A percentile compares a stretch with the other conserved stretches of the same genome.
Evolutionary conservation across 2,113 vertebrate genomes (phyloP).

Genomic region (Clupea harengus): DNA sequence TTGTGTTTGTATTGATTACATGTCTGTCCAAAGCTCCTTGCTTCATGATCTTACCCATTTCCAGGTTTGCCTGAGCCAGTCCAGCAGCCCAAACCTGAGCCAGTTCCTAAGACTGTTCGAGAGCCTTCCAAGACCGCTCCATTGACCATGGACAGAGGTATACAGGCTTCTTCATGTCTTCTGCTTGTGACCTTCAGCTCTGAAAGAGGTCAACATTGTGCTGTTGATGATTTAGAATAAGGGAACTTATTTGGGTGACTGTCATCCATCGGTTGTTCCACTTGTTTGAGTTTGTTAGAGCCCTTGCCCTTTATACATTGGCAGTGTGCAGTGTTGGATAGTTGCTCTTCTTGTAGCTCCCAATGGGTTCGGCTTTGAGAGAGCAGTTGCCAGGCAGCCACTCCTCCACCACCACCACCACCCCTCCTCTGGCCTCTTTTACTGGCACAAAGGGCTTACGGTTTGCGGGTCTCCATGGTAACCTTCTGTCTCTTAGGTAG

Average conservation of each 20-base stretch:
- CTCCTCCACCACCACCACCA: neutral
- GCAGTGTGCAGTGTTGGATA: neutral
- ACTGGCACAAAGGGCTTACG: constrained; percentile 27
- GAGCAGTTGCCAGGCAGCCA: neutral
- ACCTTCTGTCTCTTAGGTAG: constrained; percentile 35
- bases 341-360: neutral
- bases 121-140: constrained; percentile 65
- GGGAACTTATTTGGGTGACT: neutral
- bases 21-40: neutral
- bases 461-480: constrained; percentile 49
- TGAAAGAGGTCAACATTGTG: neutral
- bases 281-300: neutral
- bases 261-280: neutral
- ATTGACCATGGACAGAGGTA: constrained; percentile 55
- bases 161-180: neutral
- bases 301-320: neutral
- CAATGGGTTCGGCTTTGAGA: neutral
- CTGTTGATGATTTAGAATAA: neutral
- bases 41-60: neutral
- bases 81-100: constrained; percentile 65
- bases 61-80: constrained; percentile 62
- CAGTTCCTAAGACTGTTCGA: constrained; percentile 64
- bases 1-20: neutral
- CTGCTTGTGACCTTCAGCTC: no score
- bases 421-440: constrained; percentile 10